Evolutionary conservation across 2,797 vertebrate genomes (phyloP).

Genomic region (Moxostoma hubbsi): DNA sequence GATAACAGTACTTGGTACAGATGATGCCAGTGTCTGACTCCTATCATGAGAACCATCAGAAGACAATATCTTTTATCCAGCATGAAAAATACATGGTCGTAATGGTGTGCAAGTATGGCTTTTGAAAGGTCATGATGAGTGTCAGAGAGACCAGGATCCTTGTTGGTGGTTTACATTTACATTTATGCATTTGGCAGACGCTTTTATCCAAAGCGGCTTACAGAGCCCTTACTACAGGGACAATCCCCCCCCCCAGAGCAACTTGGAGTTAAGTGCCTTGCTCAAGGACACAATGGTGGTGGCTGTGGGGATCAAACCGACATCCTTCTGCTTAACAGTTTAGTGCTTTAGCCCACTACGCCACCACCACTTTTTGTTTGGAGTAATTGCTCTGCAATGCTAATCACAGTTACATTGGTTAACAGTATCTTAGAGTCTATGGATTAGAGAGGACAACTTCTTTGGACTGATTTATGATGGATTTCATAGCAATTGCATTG

Average conservation of each 20-base stretch:
- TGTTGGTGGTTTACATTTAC: constrained; percentile 13
- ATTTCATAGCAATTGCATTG: constrained; percentile 60
- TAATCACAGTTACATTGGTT: constrained; percentile 50
- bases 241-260: too few species aligned
- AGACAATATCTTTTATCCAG: neutral
- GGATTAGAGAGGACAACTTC: constrained; percentile 18
- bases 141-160: constrained; percentile 32
- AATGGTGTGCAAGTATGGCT: constrained; percentile 15
- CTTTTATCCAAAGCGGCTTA: too few species aligned
- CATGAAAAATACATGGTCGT: constrained; percentile 10
- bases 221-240: too few species aligned
- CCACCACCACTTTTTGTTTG: constrained; percentile 3
- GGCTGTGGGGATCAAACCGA: too few species aligned
- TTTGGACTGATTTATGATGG: constrained; percentile 50
- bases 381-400: constrained; percentile 49
- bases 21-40: neutral
- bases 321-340: too few species aligned
- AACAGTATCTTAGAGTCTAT: constrained; percentile 9
- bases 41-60: constrained; percentile 3
- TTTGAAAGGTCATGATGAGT: constrained; percentile 52
- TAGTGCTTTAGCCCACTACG: too few species aligned
- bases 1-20: neutral
- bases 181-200: too few species aligned
- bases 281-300: too few species aligned
- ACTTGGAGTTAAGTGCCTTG: too few species aligned